A percentile compares a stretch with the other conserved stretches of the same genome.
phyloP scores from a whole-genome alignment of 2,797 vertebrate species.

The Tragopan temminckii region DNA sequence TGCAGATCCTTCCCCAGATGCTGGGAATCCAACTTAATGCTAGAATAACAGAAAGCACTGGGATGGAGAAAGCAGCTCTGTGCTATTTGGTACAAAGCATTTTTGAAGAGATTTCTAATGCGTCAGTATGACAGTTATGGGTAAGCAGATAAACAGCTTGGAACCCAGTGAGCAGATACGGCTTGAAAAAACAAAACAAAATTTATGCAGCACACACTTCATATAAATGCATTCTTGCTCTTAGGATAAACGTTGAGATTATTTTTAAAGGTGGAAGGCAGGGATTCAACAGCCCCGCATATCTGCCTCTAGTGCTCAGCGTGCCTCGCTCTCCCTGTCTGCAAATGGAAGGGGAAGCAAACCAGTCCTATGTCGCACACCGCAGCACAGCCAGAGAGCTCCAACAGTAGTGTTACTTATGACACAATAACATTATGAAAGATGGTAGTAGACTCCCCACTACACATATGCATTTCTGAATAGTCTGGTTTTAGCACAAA shows the following conservation, averaged over 20 bases:
- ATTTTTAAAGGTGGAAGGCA: background rate
- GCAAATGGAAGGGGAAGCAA: background rate
- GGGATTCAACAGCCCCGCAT: background rate
- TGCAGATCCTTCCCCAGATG: background rate
- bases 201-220: background rate
- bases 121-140: background rate
- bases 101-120: background rate
- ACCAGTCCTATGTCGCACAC: background rate
- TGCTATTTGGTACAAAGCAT: background rate
- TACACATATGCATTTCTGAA: background rate
- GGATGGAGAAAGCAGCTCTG: background rate
- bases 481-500: background rate
- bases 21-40: background rate
- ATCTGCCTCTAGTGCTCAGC: fast-evolving
- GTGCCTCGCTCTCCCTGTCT: background rate
- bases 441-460: background rate
- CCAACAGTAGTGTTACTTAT: background rate
- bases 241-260: background rate
- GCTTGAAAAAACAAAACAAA: background rate
- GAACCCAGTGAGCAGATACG: background rate
- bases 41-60: constrained; percentile 9
- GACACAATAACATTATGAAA: background rate
- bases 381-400: background rate
- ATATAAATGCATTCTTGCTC: background rate
- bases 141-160: constrained; percentile 3